Evolutionary conservation across 1,140 invertebrate genomes (phyloP).

Genomic region (Drosophila sproati): DNA sequence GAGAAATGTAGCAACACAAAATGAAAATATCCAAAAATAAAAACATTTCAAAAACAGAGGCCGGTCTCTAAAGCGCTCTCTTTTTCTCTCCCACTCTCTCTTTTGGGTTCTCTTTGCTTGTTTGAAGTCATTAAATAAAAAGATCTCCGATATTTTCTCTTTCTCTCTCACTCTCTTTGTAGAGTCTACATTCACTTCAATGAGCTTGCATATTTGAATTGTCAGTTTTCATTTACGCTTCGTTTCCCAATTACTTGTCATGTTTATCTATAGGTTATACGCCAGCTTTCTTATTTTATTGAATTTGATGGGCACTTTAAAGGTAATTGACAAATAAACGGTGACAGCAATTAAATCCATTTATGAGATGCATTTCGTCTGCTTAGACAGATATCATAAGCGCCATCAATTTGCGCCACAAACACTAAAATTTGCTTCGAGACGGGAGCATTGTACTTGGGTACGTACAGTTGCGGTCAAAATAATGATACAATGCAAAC

Average conservation of each 20-base stretch:
- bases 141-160: too few species aligned
- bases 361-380: conserved; percentile 15
- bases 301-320: background rate
- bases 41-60: conserved; percentile 4
- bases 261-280: too few species aligned
- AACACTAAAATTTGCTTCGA: conserved; percentile 42
- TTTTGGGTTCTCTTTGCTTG: background rate
- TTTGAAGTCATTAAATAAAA: background rate
- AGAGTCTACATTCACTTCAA: too few species aligned
- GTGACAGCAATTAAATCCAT: conserved; percentile 28
- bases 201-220: too few species aligned
- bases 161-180: too few species aligned
- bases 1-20: background rate
- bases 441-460: conserved; percentile 29
- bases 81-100: background rate
- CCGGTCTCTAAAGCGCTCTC: background rate
- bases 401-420: conserved; percentile 63
- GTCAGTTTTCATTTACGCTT: too few species aligned
- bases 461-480: background rate
- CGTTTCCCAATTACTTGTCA: too few species aligned
- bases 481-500: too few species aligned
- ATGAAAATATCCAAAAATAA: conserved; percentile 35
- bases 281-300: background rate
- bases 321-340: conserved; percentile 1
- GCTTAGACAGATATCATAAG: conserved; percentile 39